phyloP scores from a whole-genome alignment of 2,888 invertebrate species.

The Atherix ibis region DNA sequence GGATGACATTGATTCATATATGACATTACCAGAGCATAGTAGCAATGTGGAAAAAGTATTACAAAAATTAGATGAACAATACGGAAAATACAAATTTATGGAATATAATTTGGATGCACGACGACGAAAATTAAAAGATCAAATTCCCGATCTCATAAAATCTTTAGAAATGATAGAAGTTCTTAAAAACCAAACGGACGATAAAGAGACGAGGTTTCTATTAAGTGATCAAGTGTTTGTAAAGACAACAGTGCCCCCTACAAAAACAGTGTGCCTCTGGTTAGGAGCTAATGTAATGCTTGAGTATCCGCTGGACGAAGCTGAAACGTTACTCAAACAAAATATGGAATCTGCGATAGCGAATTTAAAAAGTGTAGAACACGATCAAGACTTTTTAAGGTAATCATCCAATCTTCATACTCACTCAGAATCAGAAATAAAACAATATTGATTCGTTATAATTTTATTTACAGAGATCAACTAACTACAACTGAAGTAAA shows the following conservation, averaged over 20 bases:
- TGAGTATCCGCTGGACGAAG: constrained; percentile 86
- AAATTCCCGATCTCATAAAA: constrained; percentile 87
- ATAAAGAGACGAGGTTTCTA: constrained; percentile 70
- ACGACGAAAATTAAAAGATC: constrained; percentile 68
- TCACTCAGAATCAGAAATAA: neutral
- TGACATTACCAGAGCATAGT: constrained; percentile 67
- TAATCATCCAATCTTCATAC: constrained; percentile 18
- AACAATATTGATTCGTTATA: neutral
- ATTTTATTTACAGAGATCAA: constrained; percentile 58
- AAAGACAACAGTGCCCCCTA: constrained; percentile 72
- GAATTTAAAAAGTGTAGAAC: constrained; percentile 70
- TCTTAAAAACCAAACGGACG: constrained; percentile 62
- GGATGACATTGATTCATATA: constrained; percentile 93
- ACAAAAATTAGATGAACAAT: constrained; percentile 76
- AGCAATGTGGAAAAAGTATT: constrained; percentile 74
- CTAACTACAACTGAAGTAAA: constrained; percentile 97
- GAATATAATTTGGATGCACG: constrained; percentile 81
- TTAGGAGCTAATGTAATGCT: constrained; percentile 92
- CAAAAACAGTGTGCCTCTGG: constrained; percentile 75
- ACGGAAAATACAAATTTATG: constrained; percentile 95
- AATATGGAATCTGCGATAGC: constrained; percentile 72
- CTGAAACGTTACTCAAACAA: constrained; percentile 64
- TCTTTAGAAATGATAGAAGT: constrained; percentile 85
- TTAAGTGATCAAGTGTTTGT: constrained; percentile 83
- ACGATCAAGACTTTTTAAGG: constrained; percentile 86